Conservation (phyloP, 2,113 vertebrate species). For the Zosterops japonicus region DNA sequence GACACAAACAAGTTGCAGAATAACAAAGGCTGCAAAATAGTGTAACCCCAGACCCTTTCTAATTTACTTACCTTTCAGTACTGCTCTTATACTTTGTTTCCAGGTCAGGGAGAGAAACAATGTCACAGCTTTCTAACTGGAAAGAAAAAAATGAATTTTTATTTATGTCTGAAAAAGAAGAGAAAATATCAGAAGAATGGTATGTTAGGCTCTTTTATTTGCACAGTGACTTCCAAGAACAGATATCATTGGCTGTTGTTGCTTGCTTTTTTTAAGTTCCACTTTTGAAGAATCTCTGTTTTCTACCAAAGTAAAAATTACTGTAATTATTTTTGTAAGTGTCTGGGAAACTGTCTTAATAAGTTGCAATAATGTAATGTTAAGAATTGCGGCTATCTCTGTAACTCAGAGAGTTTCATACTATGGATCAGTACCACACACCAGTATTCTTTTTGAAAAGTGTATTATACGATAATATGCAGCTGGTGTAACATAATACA, state of each 20-base stretch:
- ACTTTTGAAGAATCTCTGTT: background rate
- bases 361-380: background rate
- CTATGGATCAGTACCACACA: background rate
- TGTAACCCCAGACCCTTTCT: background rate
- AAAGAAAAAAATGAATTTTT: constrained; percentile 49
- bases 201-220: constrained; percentile 66
- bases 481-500: constrained; percentile 13
- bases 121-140: constrained; percentile 60
- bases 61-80: constrained; percentile 18
- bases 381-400: background rate
- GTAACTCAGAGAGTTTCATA: background rate
- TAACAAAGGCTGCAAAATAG: constrained; percentile 18
- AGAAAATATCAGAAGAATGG: constrained; percentile 92
- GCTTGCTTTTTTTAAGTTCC: background rate
- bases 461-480: background rate
- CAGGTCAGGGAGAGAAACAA: constrained; percentile 67
- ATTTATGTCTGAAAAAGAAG: constrained; percentile 77
- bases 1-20: constrained; percentile 53
- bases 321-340: background rate
- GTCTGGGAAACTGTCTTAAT: background rate
- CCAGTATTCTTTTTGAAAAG: background rate
- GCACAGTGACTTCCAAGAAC: background rate
- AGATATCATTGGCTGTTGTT: background rate
- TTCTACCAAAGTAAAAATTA: background rate
- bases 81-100: constrained; percentile 16